Evolutionary conservation across 2,797 vertebrate genomes (phyloP), one percentile per base, ranked within the genome.

Genomic region (Miichthys miiuy): DNA sequence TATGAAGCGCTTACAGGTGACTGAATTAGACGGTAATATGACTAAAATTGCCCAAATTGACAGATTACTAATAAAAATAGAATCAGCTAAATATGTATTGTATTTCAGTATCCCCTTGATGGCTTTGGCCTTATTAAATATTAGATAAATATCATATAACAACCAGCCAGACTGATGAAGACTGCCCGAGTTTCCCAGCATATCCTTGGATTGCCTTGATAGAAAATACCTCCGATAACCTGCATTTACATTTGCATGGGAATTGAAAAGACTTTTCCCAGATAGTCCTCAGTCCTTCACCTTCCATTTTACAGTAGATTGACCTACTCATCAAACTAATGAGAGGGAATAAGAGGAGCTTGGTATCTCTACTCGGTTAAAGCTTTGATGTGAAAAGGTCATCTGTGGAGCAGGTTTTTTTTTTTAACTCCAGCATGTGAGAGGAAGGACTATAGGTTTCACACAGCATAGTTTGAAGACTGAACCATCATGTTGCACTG

Each of bases 351-450:
- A 72, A 48, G 20, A 60, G 60, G 38, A 77, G 58, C 16, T 64
- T 8, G 5, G 34, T 63, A 56, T 68, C 20, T 7, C 62, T 64
- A 5, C 51, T 3, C 18, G 48, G 60, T 65, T 74, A 51, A 17
- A 60, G 52, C 80, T 90, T 84, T 86, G 69, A 86, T 79, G 75
- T 72, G 38, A 48, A 69, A 80, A 72, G 58, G 60, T 83, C 67
- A 77, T 57, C 20, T 14, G 30, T 38, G 38, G 48, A n/a, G n/a
- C 58, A 71, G 23, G 17, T 67, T 27, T 50, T 68, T 47, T 55
- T n/a, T 42, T 60, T 50, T 55, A 13, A 1, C 30, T 51, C 18
- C 41, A 17, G 46, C 34, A 54, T 78, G 79, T 71, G 71, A 82
- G 61, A 54, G 23, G 11, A 41, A 21, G 25, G 5, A 27, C 20